Evolutionary conservation across 2,888 invertebrate genomes (phyloP).

Genomic region (Cyclophora punctaria): DNA sequence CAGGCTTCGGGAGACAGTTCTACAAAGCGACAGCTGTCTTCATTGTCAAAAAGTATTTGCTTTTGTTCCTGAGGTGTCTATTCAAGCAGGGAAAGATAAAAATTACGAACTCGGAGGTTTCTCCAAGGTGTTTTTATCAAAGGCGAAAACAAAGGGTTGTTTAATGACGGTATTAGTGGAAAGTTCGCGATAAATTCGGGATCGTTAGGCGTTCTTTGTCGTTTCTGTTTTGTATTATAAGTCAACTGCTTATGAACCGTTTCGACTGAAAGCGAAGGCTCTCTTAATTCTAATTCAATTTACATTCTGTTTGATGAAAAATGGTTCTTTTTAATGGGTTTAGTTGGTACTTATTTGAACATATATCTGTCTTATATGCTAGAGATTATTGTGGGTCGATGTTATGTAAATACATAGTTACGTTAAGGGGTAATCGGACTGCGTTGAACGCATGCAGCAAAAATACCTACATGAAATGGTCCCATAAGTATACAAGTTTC

Average conservation of each 20-base stretch:
- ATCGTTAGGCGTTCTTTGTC: conserved; percentile 68
- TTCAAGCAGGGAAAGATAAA: conserved; percentile 62
- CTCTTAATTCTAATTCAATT: conserved; percentile 32
- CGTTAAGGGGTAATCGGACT: background rate
- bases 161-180: conserved; percentile 72
- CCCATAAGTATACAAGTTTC: conserved; percentile 12
- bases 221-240: conserved; percentile 57
- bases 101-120: conserved; percentile 61
- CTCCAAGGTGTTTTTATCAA: conserved; percentile 65
- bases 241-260: conserved; percentile 45
- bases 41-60: conserved; percentile 48
- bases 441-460: conserved; percentile 1
- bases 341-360: background rate
- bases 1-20: conserved; percentile 21
- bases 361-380: no score
- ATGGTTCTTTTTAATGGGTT: no score
- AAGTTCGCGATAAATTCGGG: conserved; percentile 69
- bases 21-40: conserved; percentile 37
- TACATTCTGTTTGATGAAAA: conserved; percentile 6
- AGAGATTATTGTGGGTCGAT: no score
- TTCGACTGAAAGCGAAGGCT: conserved; percentile 32
- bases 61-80: conserved; percentile 53
- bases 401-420: conserved; percentile 3
- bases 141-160: conserved; percentile 69
- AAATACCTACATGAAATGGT: conserved; percentile 10